These are phyloP conservation scores for Sarcophaga carnaria DNA, from an alignment of 2,888 invertebrate species.

Conservation along the genomic window DNA sequence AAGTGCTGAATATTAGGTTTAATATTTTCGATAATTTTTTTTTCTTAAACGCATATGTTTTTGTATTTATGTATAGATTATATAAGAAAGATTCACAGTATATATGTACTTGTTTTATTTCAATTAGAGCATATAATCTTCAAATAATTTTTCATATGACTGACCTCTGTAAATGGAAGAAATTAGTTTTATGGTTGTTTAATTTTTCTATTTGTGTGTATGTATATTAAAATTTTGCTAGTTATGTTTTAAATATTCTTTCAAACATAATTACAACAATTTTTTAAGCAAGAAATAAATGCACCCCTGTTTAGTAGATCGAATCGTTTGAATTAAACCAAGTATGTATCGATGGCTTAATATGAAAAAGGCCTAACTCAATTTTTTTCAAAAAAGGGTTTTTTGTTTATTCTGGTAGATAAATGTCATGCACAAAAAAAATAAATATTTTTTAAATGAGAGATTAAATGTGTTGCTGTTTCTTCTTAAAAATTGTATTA, in stretches of 20 bases:
- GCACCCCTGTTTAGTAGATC: background rate
- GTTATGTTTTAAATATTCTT: constrained; percentile 9
- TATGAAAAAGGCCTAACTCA: no score
- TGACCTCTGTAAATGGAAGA: constrained; percentile 78
- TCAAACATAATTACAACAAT: background rate
- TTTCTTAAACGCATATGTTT: background rate
- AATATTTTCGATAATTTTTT: background rate
- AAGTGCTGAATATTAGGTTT: constrained; percentile 18
- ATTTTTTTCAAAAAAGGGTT: no score
- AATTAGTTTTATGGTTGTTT: constrained; percentile 43
- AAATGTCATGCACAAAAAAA: no score
- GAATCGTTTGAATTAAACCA: no score
- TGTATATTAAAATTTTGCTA: constrained; percentile 39
- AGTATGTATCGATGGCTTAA: no score
- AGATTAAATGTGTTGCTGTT: no score
- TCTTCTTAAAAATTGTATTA: no score
- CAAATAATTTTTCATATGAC: constrained; percentile 78
- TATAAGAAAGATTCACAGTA: constrained; percentile 32
- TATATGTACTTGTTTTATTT: constrained; percentile 13
- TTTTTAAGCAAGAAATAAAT: background rate
- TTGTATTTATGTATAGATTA: constrained; percentile 25
- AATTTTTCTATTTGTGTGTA: constrained; percentile 18
- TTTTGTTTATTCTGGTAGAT: no score
- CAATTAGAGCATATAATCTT: constrained; percentile 76
- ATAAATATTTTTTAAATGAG: no score